Percentiles rank a stretch among this genome's conserved stretches.
These are phyloP conservation scores for Phaethornis superciliosus DNA, from an alignment of 2,113 vertebrate species.

Conservation along the genomic window DNA sequence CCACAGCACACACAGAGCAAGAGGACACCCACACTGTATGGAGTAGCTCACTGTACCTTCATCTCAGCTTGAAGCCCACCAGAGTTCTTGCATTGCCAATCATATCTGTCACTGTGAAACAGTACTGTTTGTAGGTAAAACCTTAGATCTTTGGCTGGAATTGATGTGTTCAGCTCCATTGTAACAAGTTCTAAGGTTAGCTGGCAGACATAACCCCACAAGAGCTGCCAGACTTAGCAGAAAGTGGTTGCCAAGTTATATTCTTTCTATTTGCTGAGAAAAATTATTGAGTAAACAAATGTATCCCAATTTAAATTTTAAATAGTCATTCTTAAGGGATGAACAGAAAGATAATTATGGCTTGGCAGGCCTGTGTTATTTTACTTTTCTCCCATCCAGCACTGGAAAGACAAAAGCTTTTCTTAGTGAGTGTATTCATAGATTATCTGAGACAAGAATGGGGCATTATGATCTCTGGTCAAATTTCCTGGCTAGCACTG, in stretches of 20 bases:
- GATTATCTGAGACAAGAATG: background rate
- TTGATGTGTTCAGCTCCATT: background rate
- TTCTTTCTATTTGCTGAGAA: background rate
- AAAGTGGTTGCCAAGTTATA: background rate
- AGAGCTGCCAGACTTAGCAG: background rate
- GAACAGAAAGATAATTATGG: background rate
- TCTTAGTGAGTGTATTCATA: background rate
- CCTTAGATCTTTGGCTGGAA: background rate
- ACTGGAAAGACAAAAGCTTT: slow-evolving; percentile 4
- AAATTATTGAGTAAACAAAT: slow-evolving; percentile 8
- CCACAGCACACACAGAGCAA: background rate
- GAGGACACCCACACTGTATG: too few species aligned
- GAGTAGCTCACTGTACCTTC: background rate
- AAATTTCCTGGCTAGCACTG: background rate
- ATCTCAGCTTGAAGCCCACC: background rate
- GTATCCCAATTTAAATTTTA: background rate
- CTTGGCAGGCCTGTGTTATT: background rate
- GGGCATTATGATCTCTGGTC: background rate
- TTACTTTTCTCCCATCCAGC: background rate
- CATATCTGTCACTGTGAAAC: background rate
- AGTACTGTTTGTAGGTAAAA: background rate
- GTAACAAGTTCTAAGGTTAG: background rate
- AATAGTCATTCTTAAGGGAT: slow-evolving; percentile 11
- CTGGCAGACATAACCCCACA: background rate
- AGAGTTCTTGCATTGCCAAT: background rate